Base-by-base conservation (phyloP, 1,140 invertebrate genomes). In the Carposina sasakii region DNA sequence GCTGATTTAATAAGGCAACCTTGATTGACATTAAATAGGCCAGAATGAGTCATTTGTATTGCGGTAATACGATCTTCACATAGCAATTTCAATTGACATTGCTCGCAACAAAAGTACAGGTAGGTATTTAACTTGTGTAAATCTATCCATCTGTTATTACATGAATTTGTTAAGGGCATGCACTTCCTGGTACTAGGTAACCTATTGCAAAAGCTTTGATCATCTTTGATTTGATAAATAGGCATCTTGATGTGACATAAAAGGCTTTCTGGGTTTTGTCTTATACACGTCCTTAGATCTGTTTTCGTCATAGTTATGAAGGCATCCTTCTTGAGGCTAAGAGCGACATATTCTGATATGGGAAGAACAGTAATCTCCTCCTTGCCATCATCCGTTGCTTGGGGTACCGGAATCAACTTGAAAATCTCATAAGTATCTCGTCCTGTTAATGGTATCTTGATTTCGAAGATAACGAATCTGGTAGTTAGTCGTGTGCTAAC, bases 401-500 rank as follows among this genome's bases (percentile, higher is more conserved):
- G 23, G n/a, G 56, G 56, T 12, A 58, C 19, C 6, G 56, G 51
- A 13, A 48, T 53, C 9, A 42, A 31, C 20, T 22, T 53, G 6
- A 44, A 47, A n/a, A 58, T 36, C 31, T 53, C 50, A 20, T 48
- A 58, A 12, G 45, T 23, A 12, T 58, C 43, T 23, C 31, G 23
- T 19, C 30, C 21, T 10, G 50, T 50, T 20, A 57, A 24, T 19
- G 55, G 55, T 5, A 57, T 46, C 22, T 15, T 50, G 10, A 57
- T 53, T 43, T 53, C 55, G 28, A 53, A 53, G 19, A 57, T 52
- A 2, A 57, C 26, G 26, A 34, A 48, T n/a, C 19, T 48, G 0
- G 13, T 1, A 5, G 48, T 45, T 0, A 48, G 26, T 40, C 44
- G 31, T 23, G 56, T 30, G 15, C 42, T 13, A 20, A 52, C 34